Evolutionary conservation across 2,113 vertebrate species (phyloP).

Genomic region (Anguilla rostrata): DNA sequence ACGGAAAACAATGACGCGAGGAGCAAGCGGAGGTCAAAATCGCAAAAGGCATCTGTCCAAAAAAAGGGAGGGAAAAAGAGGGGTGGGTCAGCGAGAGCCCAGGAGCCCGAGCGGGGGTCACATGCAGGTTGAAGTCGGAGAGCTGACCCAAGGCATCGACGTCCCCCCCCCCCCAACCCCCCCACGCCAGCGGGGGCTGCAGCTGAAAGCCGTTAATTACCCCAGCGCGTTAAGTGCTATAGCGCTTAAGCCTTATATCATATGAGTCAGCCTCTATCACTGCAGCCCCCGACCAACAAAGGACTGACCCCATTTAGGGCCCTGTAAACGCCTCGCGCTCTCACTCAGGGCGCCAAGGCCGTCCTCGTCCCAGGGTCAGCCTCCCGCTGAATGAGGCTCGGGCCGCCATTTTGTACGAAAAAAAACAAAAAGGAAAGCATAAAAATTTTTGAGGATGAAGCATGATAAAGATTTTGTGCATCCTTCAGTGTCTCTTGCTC

Average conservation of each 20-base stretch:
- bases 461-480: too few species aligned
- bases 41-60: conserved; percentile 2
- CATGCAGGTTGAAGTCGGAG: conserved; percentile 1
- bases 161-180: background rate
- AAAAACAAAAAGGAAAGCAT: background rate
- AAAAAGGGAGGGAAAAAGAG: background rate
- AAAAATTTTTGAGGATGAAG: background rate
- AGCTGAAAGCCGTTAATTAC: conserved; percentile 14
- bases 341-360: background rate
- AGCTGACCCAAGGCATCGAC: background rate
- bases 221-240: background rate
- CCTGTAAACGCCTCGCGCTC: background rate
- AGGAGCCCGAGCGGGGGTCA: conserved; percentile 14
- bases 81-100: background rate
- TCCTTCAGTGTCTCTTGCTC: too few species aligned
- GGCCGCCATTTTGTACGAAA: background rate
- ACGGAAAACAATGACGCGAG: background rate
- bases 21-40: conserved; percentile 24
- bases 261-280: background rate
- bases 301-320: background rate
- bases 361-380: background rate
- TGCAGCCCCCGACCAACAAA: background rate
- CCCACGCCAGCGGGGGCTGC: background rate
- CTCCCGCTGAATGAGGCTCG: background rate
- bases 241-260: background rate